Conservation (phyloP, 53 echinoderm and acorn worm genomes). For the Paelopatides confundens region DNA sequence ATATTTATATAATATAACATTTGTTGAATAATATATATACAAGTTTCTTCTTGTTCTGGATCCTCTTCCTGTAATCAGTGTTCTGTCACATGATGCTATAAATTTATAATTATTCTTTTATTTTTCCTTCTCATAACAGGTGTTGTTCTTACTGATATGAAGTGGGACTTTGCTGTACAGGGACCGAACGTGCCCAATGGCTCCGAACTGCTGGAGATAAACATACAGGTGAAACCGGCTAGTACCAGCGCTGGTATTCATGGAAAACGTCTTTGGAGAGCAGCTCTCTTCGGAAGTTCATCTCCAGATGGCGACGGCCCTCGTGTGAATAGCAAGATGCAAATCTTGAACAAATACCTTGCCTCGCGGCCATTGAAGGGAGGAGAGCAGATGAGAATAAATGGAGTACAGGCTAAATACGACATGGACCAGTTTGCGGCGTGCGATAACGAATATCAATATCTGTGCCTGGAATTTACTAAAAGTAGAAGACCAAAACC, state of each 20-base stretch:
- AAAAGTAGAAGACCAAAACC: constrained; percentile 72
- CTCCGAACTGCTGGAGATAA: constrained; percentile 40
- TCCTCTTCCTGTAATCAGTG: too few relatives aligned
- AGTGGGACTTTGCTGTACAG: constrained; percentile 74
- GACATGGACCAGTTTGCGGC: constrained; percentile 70
- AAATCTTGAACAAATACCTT: constrained; percentile 70
- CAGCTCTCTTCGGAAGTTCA: constrained; percentile 81
- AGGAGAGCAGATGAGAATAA: constrained; percentile 51
- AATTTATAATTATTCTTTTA: too few relatives aligned
- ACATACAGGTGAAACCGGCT: constrained; percentile 53
- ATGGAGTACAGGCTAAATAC: constrained; percentile 66
- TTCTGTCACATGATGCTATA: too few relatives aligned
- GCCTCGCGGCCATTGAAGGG: constrained; percentile 51
- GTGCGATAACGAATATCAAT: constrained; percentile 81
- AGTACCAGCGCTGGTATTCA: constrained; percentile 51
- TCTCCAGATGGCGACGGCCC: constrained; percentile 63
- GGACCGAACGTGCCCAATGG: constrained; percentile 19
- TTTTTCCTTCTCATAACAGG: too few relatives aligned
- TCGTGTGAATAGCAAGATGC: constrained; percentile 52
- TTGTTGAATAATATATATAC: too few relatives aligned
- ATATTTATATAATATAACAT: too few relatives aligned
- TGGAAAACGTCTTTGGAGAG: constrained; percentile 75
- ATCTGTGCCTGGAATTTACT: constrained; percentile 84
- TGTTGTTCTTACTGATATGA: constrained; percentile 76
- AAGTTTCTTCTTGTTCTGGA: too few relatives aligned